Percentiles rank a stretch among this genome's conserved stretches.
Conservation (phyloP, 2,888 invertebrate genomes). For the Neria commutata region DNA sequence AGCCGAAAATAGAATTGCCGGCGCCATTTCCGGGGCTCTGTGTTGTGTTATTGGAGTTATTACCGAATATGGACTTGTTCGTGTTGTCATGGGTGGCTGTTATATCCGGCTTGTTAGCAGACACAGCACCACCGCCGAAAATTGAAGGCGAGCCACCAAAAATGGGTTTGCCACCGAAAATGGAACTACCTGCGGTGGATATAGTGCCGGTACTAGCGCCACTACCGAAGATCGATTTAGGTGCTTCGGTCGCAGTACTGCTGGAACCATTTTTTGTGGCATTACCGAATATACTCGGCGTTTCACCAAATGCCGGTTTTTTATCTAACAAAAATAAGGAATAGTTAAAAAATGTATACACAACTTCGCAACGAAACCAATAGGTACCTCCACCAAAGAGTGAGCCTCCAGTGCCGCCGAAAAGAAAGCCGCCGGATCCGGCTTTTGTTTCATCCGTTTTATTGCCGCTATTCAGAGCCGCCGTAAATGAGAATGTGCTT, state of each 20-base stretch:
- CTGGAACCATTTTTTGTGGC: slow-evolving; percentile 7
- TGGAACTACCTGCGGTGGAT: slow-evolving; percentile 14
- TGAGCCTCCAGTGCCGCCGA: slow-evolving; percentile 40
- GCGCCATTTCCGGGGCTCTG: slow-evolving; percentile 14
- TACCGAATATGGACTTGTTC: slow-evolving; percentile 29
- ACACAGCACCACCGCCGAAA: slow-evolving; percentile 24
- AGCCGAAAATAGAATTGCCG: slow-evolving; percentile 29
- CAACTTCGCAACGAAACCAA: not conserved
- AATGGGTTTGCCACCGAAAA: slow-evolving; percentile 31
- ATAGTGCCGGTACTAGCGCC: not conserved
- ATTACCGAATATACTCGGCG: slow-evolving; percentile 35
- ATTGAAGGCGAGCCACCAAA: slow-evolving; percentile 28
- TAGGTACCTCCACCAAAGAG: slow-evolving; percentile 36
- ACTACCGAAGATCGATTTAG: slow-evolving; percentile 39
- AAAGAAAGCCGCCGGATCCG: slow-evolving; percentile 41
- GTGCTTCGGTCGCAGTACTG: slow-evolving; percentile 25
- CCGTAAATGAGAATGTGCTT: slow-evolving; percentile 40
- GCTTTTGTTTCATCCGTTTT: slow-evolving; percentile 15
- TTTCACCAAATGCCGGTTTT: slow-evolving; percentile 42
- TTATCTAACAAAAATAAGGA: slow-evolving; percentile 26
- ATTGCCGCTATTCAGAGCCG: slow-evolving; percentile 33
- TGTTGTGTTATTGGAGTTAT: too few relatives aligned
- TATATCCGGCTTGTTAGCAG: not conserved
- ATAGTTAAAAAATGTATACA: slow-evolving; percentile 4
- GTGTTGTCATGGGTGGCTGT: slow-evolving; percentile 8